phyloP scores from a whole-genome alignment of 2,888 invertebrate species.

The Euzophera pinguis region DNA sequence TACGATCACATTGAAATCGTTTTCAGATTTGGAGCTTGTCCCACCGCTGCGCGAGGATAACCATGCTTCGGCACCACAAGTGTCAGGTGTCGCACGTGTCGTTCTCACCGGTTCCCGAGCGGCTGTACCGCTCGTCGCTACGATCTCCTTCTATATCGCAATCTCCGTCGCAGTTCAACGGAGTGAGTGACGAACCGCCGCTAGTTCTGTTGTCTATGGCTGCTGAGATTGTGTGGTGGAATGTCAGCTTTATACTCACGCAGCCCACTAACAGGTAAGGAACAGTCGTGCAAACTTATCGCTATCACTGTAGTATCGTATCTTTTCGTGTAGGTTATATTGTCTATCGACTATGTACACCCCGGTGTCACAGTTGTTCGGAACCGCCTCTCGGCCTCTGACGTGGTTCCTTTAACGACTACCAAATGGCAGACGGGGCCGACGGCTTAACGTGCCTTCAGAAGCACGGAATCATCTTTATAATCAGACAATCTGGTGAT shows the following conservation, averaged over 20 bases:
- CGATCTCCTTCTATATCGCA: slow-evolving; percentile 22
- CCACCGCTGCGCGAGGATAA: slow-evolving; percentile 47
- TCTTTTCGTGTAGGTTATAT: too few relatives aligned
- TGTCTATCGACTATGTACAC: too few relatives aligned
- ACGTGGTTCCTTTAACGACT: too few relatives aligned
- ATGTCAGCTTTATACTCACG: slow-evolving; percentile 42
- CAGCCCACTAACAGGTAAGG: not conserved
- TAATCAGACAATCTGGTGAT: too few relatives aligned
- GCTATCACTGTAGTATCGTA: too few relatives aligned
- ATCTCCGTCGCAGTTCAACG: slow-evolving; percentile 17
- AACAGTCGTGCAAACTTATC: too few relatives aligned
- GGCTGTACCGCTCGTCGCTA: slow-evolving; percentile 37
- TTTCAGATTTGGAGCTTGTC: slow-evolving; percentile 73
- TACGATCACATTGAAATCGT: not conserved
- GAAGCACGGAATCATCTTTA: too few relatives aligned
- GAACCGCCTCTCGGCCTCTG: too few relatives aligned
- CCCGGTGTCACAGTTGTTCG: too few relatives aligned
- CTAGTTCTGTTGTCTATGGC: slow-evolving; percentile 78
- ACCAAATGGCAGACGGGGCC: too few relatives aligned
- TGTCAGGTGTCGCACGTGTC: slow-evolving; percentile 69
- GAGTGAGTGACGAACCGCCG: slow-evolving; percentile 52
- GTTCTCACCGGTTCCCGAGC: slow-evolving; percentile 74
- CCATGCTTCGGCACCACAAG: slow-evolving; percentile 73
- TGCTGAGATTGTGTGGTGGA: slow-evolving; percentile 81
- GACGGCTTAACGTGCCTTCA: too few relatives aligned